Evolutionary conservation across 1,140 invertebrate species (phyloP), one percentile per base, ranked within the genome.

Genomic region (Halictus rubicundus): DNA sequence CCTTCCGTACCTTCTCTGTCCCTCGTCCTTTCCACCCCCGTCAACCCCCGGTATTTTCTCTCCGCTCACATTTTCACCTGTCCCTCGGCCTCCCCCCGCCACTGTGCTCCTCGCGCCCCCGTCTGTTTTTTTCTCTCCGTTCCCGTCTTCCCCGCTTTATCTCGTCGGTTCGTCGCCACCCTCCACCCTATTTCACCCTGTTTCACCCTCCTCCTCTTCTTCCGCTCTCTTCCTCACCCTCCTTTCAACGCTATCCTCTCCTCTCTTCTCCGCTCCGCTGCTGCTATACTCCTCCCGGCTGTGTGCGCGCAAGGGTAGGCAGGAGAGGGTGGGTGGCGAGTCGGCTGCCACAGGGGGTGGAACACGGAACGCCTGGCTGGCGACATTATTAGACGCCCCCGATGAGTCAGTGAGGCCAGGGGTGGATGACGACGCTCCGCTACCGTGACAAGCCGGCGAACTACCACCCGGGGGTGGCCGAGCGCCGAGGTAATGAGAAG

Each of bases 331-430:
- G 84, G 79, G 70, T 84, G 85, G 78, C 68, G 42, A 46, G 42
- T 46, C 42, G 7, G 54, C 49, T 21, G 16, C 72, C 85, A 74
- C 72, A 32, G 82, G 86, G 78, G 84, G 85, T 87, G 89, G 88
- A 90, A 89, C 87, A 88, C 84, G 88, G 88, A 92, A 92, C 90
- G 92, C 90, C 91, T 92, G 91, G 88, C 90, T 92, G 92, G 91
- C 90, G 92, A 93, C 92, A 93, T 93, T 93, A 93, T 93, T 93
- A 93, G 92, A 92, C 92, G 92, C 92, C 91, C 90, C 91, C 90
- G 85, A 90, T 90, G 88, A 90, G 87, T 89, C 88, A 87, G 87
- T 85, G 88, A 90, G 78, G 81, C 80, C 64, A 85, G 83, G 86
- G 78, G 78, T 52, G 77, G 78, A 82, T 71, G 80, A 80, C 61